Percentiles rank a stretch among this genome's conserved stretches.
Evolutionary conservation across 2,113 vertebrate genomes (phyloP).

Genomic region (Corvus moneduloides): DNA sequence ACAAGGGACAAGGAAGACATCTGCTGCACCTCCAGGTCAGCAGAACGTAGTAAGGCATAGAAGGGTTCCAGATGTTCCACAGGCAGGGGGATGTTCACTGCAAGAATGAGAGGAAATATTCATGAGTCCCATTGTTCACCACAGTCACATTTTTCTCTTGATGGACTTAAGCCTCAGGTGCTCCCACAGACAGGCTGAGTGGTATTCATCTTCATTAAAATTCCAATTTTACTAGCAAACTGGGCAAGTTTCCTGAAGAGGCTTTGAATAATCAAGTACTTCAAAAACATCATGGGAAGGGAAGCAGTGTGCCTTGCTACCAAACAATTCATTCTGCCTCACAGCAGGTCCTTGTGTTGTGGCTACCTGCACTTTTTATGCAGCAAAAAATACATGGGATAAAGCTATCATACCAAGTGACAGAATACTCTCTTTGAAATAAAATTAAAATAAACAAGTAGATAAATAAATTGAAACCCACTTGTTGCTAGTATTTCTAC

Average conservation of each 20-base stretch:
- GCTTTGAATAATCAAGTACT: constrained; percentile 14
- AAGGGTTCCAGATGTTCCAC: constrained; percentile 74
- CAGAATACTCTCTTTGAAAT: not conserved
- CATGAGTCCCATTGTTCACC: not conserved
- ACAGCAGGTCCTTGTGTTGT: not conserved
- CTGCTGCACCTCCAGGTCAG: constrained; percentile 79
- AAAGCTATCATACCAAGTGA: not conserved
- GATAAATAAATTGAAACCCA: not conserved
- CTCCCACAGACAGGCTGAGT: not conserved
- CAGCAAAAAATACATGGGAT: not conserved
- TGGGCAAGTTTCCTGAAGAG: not conserved
- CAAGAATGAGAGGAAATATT: not conserved
- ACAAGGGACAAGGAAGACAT: constrained; percentile 76
- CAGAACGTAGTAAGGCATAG: constrained; percentile 72
- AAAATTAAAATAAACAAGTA: not conserved
- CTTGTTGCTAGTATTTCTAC: not conserved
- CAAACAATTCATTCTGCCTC: not conserved
- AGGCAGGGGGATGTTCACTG: constrained; percentile 72
- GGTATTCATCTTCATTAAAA: not conserved
- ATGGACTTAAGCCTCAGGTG: not conserved
- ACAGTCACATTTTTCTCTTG: not conserved
- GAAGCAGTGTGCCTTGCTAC: not conserved
- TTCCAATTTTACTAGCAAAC: not conserved
- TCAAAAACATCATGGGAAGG: not conserved
- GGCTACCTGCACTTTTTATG: not conserved